Conservation (phyloP, 2,888 invertebrate genomes). For the Calliphora vomitoria region DNA sequence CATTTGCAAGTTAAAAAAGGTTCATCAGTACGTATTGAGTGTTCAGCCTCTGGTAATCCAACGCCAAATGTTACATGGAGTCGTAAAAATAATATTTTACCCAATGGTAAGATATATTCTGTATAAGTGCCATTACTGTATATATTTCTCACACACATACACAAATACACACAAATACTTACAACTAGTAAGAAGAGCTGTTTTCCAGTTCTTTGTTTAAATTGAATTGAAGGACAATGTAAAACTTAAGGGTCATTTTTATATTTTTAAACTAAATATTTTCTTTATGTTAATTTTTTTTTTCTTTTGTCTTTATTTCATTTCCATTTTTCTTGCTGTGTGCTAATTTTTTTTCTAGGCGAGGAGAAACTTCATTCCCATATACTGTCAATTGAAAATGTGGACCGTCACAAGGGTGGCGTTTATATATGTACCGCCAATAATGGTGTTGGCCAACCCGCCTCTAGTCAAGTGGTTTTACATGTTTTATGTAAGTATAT, state of each 20-base stretch:
- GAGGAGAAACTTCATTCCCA: conserved; percentile 87
- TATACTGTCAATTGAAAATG: conserved; percentile 87
- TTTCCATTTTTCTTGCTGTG: conserved; percentile 13
- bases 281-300: conserved; percentile 71
- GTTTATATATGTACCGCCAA: conserved; percentile 88
- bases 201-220: not conserved
- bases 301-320: conserved; percentile 25
- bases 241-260: conserved; percentile 69
- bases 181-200: not conserved
- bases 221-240: conserved; percentile 28
- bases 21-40: conserved; percentile 91
- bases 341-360: conserved; percentile 83
- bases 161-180: not conserved
- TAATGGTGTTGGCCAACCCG: conserved; percentile 88
- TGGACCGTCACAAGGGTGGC: conserved; percentile 88
- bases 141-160: not conserved
- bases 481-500: conserved; percentile 88
- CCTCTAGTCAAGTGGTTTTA: conserved; percentile 87
- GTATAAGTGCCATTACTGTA: not conserved
- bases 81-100: conserved; percentile 85
- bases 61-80: conserved; percentile 92
- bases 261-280: conserved; percentile 67
- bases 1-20: conserved; percentile 90
- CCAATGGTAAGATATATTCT: conserved; percentile 83
- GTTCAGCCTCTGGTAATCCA: conserved; percentile 91